Conservation (phyloP, 2,113 vertebrate species). For the Hepsetus odoe region DNA sequence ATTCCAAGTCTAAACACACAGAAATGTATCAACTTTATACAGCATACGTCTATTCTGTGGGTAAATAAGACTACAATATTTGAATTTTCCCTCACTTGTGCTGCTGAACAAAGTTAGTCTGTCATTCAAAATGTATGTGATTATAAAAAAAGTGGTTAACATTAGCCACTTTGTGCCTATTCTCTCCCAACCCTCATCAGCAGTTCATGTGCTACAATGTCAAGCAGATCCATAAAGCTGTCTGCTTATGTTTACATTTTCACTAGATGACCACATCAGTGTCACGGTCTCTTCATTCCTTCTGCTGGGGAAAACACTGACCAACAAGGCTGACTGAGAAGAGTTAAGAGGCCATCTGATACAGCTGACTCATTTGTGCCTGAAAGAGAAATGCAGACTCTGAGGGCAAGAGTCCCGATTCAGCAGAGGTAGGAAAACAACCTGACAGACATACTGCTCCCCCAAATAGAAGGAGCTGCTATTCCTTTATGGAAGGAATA, state of each 20-base stretch:
- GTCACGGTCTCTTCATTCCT: background rate
- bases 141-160: background rate
- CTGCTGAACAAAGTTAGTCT: background rate
- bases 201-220: background rate
- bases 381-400: conserved; percentile 16
- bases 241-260: background rate
- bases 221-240: background rate
- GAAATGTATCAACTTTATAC: conserved; percentile 1
- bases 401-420: conserved; percentile 22
- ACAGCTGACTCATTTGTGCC: conserved; percentile 36
- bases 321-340: conserved; percentile 19
- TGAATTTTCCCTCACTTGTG: background rate
- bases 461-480: conserved; percentile 6
- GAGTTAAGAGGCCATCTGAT: conserved; percentile 38
- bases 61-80: background rate
- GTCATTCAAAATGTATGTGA: background rate
- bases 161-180: background rate
- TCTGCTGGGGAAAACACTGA: conserved; percentile 2
- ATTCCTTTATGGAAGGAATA: conserved; percentile 18
- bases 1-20: background rate
- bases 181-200: background rate
- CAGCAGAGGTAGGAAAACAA: conserved; percentile 37
- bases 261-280: conserved; percentile 4
- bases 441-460: conserved; percentile 29
- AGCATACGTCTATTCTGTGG: background rate